A percentile compares a stretch with the other conserved stretches of the same genome.
Conservation (phyloP, 2,888 invertebrate species). For the Thyatira batis region DNA sequence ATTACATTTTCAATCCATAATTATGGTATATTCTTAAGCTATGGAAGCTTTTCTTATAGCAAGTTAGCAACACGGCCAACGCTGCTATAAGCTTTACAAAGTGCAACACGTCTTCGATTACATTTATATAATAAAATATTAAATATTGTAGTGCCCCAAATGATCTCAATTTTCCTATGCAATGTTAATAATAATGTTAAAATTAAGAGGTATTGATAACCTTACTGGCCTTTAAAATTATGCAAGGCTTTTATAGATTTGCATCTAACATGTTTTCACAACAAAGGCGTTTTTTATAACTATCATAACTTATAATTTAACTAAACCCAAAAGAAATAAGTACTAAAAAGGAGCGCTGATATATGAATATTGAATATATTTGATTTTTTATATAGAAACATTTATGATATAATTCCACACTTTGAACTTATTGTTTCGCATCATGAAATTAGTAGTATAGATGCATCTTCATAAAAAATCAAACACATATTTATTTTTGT, state of each 20-base stretch:
- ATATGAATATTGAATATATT: constrained; percentile 29
- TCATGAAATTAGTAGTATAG: constrained; percentile 24
- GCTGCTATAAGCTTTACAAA: not conserved
- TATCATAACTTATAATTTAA: constrained; percentile 28
- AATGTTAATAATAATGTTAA: not conserved
- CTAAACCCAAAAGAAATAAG: constrained; percentile 42
- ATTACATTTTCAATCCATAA: not conserved
- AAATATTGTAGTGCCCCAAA: not conserved
- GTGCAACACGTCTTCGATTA: not conserved
- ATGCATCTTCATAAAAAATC: constrained; percentile 47
- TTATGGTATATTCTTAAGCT: not conserved
- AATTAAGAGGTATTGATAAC: not conserved
- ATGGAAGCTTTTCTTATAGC: not conserved
- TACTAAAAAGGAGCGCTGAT: constrained; percentile 39
- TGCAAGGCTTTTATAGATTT: not conserved
- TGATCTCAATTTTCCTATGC: not conserved
- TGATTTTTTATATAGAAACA: constrained; percentile 33
- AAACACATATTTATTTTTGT: constrained; percentile 56
- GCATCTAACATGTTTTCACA: not conserved
- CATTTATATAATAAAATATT: not conserved
- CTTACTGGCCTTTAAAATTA: not conserved
- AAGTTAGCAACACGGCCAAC: not conserved
- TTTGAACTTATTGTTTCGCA: constrained; percentile 9
- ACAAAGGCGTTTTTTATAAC: constrained; percentile 23
- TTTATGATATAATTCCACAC: constrained; percentile 7